Base-by-base conservation (phyloP, 2,113 vertebrate genomes). In the Tamias sibiricus region DNA sequence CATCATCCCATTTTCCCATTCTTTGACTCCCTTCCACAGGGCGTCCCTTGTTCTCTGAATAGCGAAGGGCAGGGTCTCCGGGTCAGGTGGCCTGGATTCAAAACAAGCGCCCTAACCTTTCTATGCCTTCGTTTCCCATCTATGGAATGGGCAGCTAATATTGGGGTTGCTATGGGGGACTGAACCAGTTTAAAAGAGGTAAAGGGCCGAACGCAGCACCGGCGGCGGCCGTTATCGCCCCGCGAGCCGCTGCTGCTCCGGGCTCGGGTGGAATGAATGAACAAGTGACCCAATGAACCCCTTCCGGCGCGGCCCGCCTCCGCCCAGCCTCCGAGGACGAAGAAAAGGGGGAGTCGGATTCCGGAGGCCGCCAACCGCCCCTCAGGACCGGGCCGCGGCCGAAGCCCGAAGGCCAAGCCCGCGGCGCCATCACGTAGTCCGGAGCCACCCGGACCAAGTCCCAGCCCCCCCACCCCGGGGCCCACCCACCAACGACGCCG, bases 231-330 rank as follows among this genome's bases (percentile, higher is more conserved):
- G n/a, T 91, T 74, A 90, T 28, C 40, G 30, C 57, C 79, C n/a
- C 22, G 52, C 72, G 2, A 47, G 17, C 62, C n/a, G 16, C 12
- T 71, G 24, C 47, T 5, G 52, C 32, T 52, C 68, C 3, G 11
- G 47, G 49, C 11, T 83, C n/a, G 7, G 62, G 59, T 17, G 26
- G 30, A 93, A 95, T 88, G 89, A 97, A 95, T 92, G 97, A 52
- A 77, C 62, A 28, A 20, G 83, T 87, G 92, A 52, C 62, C 40
- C 37, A 16, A 44, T 4, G 19, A 57, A 54, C 10, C 40, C 71
- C n/a, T 44, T 12, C 8, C 12, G 79, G 85, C 11, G 74, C 64
- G 68, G 75, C 75, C 93, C 17, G 62, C 69, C 74, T 32, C 69
- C 75, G 83, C 76, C 35, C 11, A 28, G 44, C 75, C 64, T 69